Evolutionary conservation across 2,888 invertebrate genomes (phyloP), one percentile per base, ranked within the genome.

Genomic region (Eupsilia transversa): DNA sequence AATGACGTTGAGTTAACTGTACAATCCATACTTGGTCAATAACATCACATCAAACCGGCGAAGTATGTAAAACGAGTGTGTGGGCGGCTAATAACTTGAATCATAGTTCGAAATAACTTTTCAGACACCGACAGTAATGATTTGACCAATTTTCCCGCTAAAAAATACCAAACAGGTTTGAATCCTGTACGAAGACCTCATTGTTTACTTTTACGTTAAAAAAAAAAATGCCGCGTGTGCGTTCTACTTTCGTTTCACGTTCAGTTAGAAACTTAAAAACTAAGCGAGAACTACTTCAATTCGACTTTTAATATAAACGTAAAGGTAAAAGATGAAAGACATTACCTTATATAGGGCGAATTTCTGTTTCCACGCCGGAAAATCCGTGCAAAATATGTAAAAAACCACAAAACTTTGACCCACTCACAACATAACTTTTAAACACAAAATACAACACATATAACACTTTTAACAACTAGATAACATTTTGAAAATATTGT

Each of bases 181-280:
- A 76, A 78, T 80, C 65, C 60, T 57, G 64, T 66, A 78, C 41
- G 67, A 30, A 70, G 70, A 84, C 78, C 80, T 81, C 82, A 85
- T 85, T 91, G 91, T 91, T 91, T 91, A 91, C 90, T 69, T 89
- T 88, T 85, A 74, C 72, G 77, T 78, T 71, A 82, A 71, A 86
- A 88, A 89, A 75, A 88, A 89, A 89, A 83, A 86, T 89, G 91
- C 91, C 91, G 91, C 91, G 91, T 91, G 89, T 87, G 84, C 87
- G 87, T 87, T 86, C 88, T 82, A 90, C 89, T 91, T 91, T 88
- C 84, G 30, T 77, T 46, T 49, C 43, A 52, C 27, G 69, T 79
- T 67, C 27, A 73, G 57, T 74, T 68, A 54, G 35, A 73, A 77
- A 81, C 67, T 74, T 77, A 33, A 23, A 76, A 77, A 65, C 12